These are phyloP conservation scores for Chloropsis cyanopogon DNA, from an alignment of 2,113 vertebrate genomes.

Conservation along the genomic window DNA sequence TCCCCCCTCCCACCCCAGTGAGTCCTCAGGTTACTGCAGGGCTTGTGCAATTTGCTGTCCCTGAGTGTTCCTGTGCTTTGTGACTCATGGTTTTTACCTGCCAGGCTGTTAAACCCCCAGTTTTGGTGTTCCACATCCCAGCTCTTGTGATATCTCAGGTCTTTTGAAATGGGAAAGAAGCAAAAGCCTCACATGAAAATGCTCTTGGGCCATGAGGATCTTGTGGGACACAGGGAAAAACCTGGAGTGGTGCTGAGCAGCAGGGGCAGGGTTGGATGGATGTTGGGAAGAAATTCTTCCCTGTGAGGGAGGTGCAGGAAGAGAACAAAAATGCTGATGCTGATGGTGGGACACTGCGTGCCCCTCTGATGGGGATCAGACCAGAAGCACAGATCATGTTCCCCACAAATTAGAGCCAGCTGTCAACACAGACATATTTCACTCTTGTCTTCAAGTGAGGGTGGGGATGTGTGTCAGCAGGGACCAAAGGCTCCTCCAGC, in stretches of 20 bases:
- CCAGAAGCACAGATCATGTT: background rate
- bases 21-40: background rate
- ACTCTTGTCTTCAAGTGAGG: background rate
- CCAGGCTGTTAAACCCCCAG: background rate
- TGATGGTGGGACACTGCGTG: background rate
- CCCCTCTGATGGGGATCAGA: background rate
- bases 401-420: background rate
- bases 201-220: background rate
- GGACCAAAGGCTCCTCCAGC: background rate
- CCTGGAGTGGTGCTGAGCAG: background rate
- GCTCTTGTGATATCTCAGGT: background rate
- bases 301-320: background rate
- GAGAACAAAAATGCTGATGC: background rate
- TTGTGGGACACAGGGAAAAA: background rate
- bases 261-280: background rate
- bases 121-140: background rate
- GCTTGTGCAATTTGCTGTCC: background rate
- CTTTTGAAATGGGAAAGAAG: background rate
- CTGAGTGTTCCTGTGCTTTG: background rate
- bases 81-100: background rate
- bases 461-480: background rate
- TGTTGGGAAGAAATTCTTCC: background rate
- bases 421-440: background rate
- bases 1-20: background rate
- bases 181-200: background rate